Percentiles rank a stretch among this genome's conserved stretches.
phyloP scores from a whole-genome alignment of 1,140 invertebrate species.

The Procambarus clarkii region DNA sequence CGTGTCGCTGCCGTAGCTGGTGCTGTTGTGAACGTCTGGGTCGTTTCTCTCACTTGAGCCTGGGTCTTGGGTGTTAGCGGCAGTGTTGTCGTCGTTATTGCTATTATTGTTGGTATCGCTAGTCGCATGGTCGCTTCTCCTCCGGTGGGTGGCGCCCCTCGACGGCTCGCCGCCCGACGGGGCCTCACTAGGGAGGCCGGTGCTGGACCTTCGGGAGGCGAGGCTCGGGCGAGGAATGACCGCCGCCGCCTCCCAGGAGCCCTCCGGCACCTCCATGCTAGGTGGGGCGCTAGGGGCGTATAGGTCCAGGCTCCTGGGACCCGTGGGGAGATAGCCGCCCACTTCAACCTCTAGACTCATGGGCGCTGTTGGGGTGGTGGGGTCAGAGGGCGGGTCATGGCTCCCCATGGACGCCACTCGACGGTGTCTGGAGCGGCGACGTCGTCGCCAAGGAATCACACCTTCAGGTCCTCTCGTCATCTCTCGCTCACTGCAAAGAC shows the following conservation, averaged over 20 bases:
- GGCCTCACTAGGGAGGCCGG: neutral
- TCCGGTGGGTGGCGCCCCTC: neutral
- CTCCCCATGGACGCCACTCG: neutral
- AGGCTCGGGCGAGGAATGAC: constrained; percentile 1
- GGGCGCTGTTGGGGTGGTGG: neutral
- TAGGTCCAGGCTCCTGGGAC: neutral
- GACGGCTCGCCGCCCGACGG: neutral
- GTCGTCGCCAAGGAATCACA: neutral
- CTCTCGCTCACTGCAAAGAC: neutral
- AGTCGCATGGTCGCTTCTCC: neutral
- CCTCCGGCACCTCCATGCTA: neutral
- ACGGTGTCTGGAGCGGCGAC: neutral
- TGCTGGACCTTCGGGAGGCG: neutral
- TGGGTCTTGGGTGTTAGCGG: neutral
- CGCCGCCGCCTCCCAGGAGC: neutral
- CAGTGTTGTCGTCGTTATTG: neutral
- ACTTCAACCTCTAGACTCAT: constrained; percentile 49
- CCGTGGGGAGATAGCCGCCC: constrained; percentile 34
- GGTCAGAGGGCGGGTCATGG: neutral
- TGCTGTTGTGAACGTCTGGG: neutral
- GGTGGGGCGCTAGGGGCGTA: constrained; percentile 14
- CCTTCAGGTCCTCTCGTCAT: neutral
- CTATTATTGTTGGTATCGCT: constrained; percentile 20
- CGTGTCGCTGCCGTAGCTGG: neutral
- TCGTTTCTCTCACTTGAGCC: neutral